phyloP scores from a whole-genome alignment of 1,140 invertebrate genomes.

The Drosophila parabipectinata region DNA sequence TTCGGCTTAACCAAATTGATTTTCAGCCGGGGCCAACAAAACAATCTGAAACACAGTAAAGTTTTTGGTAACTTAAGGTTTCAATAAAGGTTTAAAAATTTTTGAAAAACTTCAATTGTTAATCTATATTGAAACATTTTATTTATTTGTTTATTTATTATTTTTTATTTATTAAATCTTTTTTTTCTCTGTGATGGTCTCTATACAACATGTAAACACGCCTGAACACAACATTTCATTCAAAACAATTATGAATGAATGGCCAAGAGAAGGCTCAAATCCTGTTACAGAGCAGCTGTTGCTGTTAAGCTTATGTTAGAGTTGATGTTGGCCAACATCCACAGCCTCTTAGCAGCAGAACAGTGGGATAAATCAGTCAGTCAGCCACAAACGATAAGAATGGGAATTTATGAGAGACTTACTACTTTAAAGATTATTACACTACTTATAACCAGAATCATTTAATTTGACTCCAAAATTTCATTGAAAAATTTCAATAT shows the following conservation, averaged over 20 bases:
- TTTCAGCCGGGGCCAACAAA: constrained; percentile 42
- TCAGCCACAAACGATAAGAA: constrained; percentile 12
- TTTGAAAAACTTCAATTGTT: too few relatives aligned
- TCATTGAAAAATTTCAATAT: too few relatives aligned
- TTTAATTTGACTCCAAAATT: too few relatives aligned
- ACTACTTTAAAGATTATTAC: too few relatives aligned
- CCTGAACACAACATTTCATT: constrained; percentile 44
- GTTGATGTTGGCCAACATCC: constrained; percentile 38
- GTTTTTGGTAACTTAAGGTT: background rate
- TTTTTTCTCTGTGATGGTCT: constrained; percentile 17
- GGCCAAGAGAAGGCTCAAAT: constrained; percentile 30
- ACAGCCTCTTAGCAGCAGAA: constrained; percentile 29
- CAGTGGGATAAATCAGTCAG: background rate
- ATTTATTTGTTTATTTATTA: too few relatives aligned
- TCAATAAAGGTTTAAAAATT: background rate
- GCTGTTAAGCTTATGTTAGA: constrained; percentile 41
- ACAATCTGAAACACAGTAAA: constrained; percentile 27
- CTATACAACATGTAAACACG: constrained; percentile 6
- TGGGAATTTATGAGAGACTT: too few relatives aligned
- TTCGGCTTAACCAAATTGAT: constrained; percentile 72
- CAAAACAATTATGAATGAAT: constrained; percentile 79
- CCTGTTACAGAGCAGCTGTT: constrained; percentile 58
- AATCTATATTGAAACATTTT: too few relatives aligned
- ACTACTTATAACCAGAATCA: too few relatives aligned
- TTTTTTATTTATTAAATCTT: background rate